phyloP scores from a whole-genome alignment of 2,888 invertebrate species.

The Marasmarcha lunaedactyla region DNA sequence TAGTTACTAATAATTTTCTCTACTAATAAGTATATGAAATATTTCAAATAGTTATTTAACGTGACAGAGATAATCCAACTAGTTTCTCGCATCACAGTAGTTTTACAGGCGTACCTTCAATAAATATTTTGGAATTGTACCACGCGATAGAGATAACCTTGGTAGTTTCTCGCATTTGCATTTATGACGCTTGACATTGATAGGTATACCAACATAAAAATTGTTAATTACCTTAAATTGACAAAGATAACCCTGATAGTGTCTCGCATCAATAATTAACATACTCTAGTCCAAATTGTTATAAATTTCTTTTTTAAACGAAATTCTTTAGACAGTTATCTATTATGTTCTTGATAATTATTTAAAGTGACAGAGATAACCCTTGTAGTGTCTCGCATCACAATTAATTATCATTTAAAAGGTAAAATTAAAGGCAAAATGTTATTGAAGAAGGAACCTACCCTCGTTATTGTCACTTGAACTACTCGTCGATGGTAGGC shows the following conservation, averaged over 20 bases:
- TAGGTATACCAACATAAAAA: too few relatives aligned
- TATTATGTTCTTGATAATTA: not conserved
- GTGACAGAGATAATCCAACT: constrained; percentile 6
- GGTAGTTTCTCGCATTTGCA: too few relatives aligned
- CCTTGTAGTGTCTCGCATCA: constrained; percentile 3
- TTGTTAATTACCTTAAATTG: too few relatives aligned
- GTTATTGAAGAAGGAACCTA: not conserved
- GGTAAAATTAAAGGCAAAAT: too few relatives aligned
- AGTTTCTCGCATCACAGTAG: constrained; percentile 4
- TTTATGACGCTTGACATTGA: too few relatives aligned
- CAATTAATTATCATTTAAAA: too few relatives aligned
- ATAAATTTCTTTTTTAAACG: not conserved
- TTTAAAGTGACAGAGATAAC: constrained; percentile 2
- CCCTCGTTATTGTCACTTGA: not conserved
- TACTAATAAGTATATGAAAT: too few relatives aligned
- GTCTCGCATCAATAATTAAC: constrained; percentile 4
- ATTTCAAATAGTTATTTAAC: not conserved
- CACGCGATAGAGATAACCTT: too few relatives aligned
- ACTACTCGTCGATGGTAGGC: not conserved
- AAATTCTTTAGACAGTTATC: too few relatives aligned
- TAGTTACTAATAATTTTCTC: too few relatives aligned
- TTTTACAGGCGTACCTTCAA: too few relatives aligned
- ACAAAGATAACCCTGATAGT: constrained; percentile 3
- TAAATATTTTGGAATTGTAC: too few relatives aligned
- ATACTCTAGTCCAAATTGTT: not conserved